Evolutionary conservation across 2,113 vertebrate genomes (phyloP), one percentile per base, ranked within the genome.

Genomic region (Sander vitreus): DNA sequence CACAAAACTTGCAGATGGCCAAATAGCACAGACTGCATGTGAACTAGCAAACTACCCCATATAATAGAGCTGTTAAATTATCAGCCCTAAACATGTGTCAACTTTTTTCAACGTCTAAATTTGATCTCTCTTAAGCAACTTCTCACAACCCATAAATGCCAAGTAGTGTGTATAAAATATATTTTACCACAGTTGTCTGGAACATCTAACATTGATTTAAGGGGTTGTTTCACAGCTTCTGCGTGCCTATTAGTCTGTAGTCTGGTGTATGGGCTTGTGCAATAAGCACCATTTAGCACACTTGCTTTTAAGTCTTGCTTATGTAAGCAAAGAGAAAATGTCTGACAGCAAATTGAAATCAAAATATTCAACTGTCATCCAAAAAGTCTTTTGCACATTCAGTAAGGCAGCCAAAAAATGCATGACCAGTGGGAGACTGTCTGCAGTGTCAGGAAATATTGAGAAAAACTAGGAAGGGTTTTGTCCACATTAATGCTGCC

Each of bases 331-430:
- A 80, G 48, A 83, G 19, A 79, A 84, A 79, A 84, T 72, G 60
- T 84, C 81, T 81, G 83, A 78, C 55, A 74, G 79, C 54, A 80
- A 88, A 82, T 75, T 85, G 70, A 91, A 91, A 89, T 80, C 58
- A 87, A 91, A 39, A 83, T 50, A 53, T 78, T 70, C 47, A 45
- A 59, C 21, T 47, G 27, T 72, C 65, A 67, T 86, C 81, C 85
- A 84, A 73, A 85, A 66, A 76, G 23, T 58, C 33, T 84, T 88
- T 63, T 68, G 27, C 57, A 81, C 54, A 36, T 77, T 70, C n/a
- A 54, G 23, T 2, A 14, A 62, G 66, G 58, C 57, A 14, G 85
- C 84, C 86, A 88, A 80, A 81, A 77, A 76, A 72, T 58, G 72
- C 58, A 48, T 7, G 54, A 79, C 83, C 75, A 62, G 76, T 0